These are phyloP conservation scores for Salarias fasciatus DNA, from an alignment of 2,797 vertebrate species.

Conservation along the genomic window DNA sequence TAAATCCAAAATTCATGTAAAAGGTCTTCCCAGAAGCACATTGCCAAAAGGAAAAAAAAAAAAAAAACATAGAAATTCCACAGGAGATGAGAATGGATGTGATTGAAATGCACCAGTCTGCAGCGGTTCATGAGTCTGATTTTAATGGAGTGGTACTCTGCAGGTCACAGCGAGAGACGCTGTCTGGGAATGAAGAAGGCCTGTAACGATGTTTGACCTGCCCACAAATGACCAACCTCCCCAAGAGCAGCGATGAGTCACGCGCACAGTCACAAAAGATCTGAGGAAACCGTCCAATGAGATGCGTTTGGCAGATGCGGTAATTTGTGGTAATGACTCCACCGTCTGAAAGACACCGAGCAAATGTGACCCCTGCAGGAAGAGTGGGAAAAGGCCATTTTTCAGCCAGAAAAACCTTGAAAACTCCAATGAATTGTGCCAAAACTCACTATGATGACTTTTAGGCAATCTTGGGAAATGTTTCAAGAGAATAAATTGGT, in stretches of 20 bases:
- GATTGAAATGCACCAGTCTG: neutral
- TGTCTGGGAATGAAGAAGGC: constrained; percentile 3
- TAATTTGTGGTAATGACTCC: constrained; percentile 10
- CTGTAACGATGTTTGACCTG: neutral
- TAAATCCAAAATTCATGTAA: neutral
- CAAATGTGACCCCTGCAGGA: constrained; percentile 2
- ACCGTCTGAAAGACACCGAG: constrained; percentile 11
- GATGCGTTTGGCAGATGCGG: constrained; percentile 5
- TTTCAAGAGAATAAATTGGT: no score
- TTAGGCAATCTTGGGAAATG: neutral
- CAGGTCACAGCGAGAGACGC: constrained; percentile 3
- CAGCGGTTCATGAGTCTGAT: neutral
- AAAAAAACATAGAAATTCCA: neutral
- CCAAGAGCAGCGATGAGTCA: neutral
- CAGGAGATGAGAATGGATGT: neutral
- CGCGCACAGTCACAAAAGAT: constrained; percentile 9
- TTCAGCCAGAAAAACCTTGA: constrained; percentile 4
- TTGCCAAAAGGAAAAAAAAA: neutral
- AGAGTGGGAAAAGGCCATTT: neutral
- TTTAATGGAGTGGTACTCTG: neutral
- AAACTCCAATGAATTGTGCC: neutral
- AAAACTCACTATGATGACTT: neutral
- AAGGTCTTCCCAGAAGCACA: neutral
- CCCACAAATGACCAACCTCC: constrained; percentile 11
- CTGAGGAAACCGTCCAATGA: constrained; percentile 10